These are phyloP conservation scores for Glyphotaelius pellucidus DNA, from an alignment of 2,888 invertebrate species.

Conservation along the genomic window DNA sequence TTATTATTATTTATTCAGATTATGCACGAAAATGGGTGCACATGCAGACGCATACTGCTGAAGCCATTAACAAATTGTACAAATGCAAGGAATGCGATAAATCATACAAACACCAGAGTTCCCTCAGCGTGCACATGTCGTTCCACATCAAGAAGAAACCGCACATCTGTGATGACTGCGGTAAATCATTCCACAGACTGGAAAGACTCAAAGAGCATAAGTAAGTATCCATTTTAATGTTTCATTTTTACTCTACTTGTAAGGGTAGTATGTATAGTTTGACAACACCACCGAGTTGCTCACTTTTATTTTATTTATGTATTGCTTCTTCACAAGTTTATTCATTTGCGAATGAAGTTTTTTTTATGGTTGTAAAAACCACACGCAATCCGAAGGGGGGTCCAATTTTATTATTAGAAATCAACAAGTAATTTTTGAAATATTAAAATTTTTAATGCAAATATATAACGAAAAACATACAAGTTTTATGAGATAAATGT, in stretches of 20 bases:
- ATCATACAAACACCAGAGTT: slow-evolving; percentile 49
- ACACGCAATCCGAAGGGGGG: neutral
- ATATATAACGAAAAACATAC: too few relatives aligned
- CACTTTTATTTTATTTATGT: too few relatives aligned
- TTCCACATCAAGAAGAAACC: slow-evolving; percentile 54
- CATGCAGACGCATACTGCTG: slow-evolving; percentile 56
- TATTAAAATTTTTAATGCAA: too few relatives aligned
- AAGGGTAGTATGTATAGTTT: neutral
- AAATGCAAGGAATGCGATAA: slow-evolving; percentile 59
- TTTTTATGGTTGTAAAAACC: neutral
- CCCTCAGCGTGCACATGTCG: slow-evolving; percentile 46
- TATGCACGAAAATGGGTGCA: slow-evolving; percentile 58
- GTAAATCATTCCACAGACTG: slow-evolving; percentile 54
- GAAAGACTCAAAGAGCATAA: slow-evolving; percentile 54
- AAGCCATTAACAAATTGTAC: slow-evolving; percentile 44
- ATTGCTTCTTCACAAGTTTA: too few relatives aligned
- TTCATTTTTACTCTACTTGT: neutral
- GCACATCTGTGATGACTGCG: slow-evolving; percentile 59
- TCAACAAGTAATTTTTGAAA: too few relatives aligned
- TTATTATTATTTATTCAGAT: slow-evolving; percentile 47
- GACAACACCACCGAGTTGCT: neutral
- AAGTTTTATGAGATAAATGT: too few relatives aligned
- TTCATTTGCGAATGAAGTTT: neutral
- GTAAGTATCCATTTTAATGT: slow-evolving; percentile 41
- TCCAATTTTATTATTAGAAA: too few relatives aligned